Percentiles rank a stretch among this genome's conserved stretches.
Evolutionary conservation across 2,797 vertebrate species (phyloP).

Genomic region (Tamandua tetradactyla): DNA sequence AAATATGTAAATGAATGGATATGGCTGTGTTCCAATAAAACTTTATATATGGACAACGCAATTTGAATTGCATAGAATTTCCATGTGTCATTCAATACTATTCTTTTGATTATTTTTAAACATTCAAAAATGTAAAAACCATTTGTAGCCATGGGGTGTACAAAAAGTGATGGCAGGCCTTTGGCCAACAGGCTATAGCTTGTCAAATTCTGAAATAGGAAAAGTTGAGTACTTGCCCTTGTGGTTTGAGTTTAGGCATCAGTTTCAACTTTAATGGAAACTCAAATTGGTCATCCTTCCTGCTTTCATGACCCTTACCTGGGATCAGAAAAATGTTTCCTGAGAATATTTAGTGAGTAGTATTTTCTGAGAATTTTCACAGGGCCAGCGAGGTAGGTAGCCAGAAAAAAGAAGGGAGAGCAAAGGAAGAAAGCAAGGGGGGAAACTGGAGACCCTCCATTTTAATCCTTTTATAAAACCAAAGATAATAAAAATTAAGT

Average conservation of each 20-base stretch:
- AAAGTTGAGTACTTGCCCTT: neutral
- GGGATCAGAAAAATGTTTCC: neutral
- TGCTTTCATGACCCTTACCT: neutral
- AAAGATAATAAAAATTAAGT: neutral
- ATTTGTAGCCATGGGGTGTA: neutral
- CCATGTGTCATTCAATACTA: neutral
- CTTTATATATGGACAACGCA: neutral
- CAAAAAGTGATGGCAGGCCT: neutral
- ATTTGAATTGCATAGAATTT: neutral
- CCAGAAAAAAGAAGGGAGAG: neutral
- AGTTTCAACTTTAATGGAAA: neutral
- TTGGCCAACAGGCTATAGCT: neutral
- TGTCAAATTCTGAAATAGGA: neutral
- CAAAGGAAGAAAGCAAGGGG: neutral
- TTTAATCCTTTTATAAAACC: neutral
- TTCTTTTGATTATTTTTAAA: neutral
- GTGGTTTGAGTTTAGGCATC: neutral
- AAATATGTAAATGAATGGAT: neutral
- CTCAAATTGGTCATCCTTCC: neutral
- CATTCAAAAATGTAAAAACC: neutral
- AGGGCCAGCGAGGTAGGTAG: neutral
- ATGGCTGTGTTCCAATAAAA: neutral
- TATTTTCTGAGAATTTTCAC: conserved; percentile 1
- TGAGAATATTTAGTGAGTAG: neutral
- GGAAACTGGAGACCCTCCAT: neutral